Evolutionary conservation across 2,888 invertebrate species (phyloP).

Genomic region (Xestoiulus laeticollis): DNA sequence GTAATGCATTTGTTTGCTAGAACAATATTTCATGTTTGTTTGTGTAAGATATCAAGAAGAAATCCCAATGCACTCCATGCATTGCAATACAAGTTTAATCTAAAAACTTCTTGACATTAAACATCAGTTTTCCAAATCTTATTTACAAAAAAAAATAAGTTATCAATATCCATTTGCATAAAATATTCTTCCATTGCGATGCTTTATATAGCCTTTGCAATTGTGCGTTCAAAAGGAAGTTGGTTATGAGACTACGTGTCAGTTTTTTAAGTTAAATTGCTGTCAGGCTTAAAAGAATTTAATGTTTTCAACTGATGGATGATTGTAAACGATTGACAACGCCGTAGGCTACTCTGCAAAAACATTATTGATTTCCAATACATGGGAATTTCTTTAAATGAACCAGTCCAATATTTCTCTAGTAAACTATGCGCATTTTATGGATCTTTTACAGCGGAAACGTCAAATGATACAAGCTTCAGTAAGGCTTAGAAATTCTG

Average conservation of each 20-base stretch:
- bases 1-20: background rate
- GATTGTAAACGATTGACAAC: conserved; percentile 28
- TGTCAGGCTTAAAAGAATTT: conserved; percentile 1
- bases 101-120: background rate
- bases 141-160: background rate
- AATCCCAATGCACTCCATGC: background rate
- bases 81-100: background rate
- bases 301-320: conserved; percentile 37
- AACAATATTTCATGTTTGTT: background rate
- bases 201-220: background rate
- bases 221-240: background rate
- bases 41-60: background rate
- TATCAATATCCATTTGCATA: conserved; percentile 15
- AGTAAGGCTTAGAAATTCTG: background rate
- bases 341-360: background rate
- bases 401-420: background rate
- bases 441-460: background rate
- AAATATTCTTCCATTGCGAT: background rate
- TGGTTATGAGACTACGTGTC: background rate
- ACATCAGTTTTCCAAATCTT: background rate
- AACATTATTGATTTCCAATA: background rate
- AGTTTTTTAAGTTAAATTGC: background rate
- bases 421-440: background rate
- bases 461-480: background rate
- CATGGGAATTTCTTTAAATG: background rate